Evolutionary conservation across 2,888 invertebrate genomes (phyloP).

Genomic region (Adelphocoris suturalis): DNA sequence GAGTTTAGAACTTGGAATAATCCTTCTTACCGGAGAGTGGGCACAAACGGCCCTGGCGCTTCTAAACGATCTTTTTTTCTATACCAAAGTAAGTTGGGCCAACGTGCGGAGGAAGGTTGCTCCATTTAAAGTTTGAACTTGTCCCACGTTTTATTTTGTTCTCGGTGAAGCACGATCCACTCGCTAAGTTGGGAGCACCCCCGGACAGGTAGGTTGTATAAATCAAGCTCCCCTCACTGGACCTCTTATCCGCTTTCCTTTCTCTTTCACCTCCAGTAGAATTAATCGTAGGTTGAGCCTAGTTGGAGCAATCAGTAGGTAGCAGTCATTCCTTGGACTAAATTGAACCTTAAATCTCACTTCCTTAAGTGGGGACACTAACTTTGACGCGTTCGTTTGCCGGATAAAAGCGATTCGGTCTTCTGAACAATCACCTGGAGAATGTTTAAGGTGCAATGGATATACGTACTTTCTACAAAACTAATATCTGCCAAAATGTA

Average conservation of each 20-base stretch:
- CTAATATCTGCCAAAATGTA: no score
- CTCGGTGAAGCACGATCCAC: constrained; percentile 51
- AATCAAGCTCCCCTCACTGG: constrained; percentile 45
- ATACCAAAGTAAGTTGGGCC: constrained; percentile 51
- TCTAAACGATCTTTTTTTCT: constrained; percentile 33
- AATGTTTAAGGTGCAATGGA: no score
- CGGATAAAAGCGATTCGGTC: not conserved
- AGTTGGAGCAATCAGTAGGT: constrained; percentile 10
- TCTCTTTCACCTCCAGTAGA: constrained; percentile 56
- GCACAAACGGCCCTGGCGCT: constrained; percentile 20
- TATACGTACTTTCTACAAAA: no score
- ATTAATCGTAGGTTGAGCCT: constrained; percentile 50
- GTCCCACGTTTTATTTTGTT: constrained; percentile 60
- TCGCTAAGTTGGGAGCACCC: constrained; percentile 62
- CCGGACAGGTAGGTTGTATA: constrained; percentile 59
- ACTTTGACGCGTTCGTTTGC: not conserved
- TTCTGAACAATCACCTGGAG: not conserved
- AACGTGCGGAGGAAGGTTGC: constrained; percentile 34
- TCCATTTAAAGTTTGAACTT: constrained; percentile 63
- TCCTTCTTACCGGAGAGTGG: constrained; percentile 44
- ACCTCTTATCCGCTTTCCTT: constrained; percentile 37
- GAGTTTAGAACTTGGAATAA: constrained; percentile 26
- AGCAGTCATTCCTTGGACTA: not conserved
- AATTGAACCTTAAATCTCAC: constrained; percentile 4
- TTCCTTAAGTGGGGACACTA: not conserved